These are phyloP conservation scores for Sarcophilus harrisii DNA, from an alignment of 2,797 vertebrate genomes.

Conservation along the genomic window DNA sequence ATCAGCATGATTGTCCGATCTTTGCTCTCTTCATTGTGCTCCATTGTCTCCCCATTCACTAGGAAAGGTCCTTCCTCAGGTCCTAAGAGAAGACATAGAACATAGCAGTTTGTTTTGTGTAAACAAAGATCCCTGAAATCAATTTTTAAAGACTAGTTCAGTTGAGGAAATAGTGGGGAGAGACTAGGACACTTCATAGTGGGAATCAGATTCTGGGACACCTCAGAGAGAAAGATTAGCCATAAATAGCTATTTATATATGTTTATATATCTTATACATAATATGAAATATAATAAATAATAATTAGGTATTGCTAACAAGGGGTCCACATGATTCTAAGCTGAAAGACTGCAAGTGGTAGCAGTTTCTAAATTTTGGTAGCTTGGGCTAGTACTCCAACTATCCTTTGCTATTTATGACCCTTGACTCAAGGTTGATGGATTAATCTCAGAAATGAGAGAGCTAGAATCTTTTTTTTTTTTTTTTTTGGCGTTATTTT, in stretches of 20 bases:
- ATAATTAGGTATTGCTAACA: neutral
- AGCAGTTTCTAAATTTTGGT: neutral
- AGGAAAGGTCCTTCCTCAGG: conserved; percentile 91
- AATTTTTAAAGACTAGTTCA: neutral
- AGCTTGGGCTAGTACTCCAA: neutral
- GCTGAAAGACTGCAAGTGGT: neutral
- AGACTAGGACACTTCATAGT: neutral
- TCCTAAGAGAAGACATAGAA: conserved; percentile 76
- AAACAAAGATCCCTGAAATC: neutral
- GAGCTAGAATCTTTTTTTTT: neutral
- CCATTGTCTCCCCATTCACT: conserved; percentile 87
- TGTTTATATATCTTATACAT: too few relatives aligned
- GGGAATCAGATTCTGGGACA: neutral
- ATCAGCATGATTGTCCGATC: conserved; percentile 92
- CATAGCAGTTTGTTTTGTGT: neutral
- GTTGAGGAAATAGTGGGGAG: neutral
- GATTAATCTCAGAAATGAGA: neutral
- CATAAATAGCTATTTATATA: neutral
- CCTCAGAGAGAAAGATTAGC: neutral
- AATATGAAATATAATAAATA: too few relatives aligned
- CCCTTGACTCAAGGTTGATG: neutral
- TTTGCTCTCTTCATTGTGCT: conserved; percentile 86
- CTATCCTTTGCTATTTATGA: neutral
- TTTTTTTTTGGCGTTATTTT: neutral
- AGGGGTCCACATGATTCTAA: neutral